Evolutionary conservation across 2,113 vertebrate genomes (phyloP).

Genomic region (Piprites chloris): DNA sequence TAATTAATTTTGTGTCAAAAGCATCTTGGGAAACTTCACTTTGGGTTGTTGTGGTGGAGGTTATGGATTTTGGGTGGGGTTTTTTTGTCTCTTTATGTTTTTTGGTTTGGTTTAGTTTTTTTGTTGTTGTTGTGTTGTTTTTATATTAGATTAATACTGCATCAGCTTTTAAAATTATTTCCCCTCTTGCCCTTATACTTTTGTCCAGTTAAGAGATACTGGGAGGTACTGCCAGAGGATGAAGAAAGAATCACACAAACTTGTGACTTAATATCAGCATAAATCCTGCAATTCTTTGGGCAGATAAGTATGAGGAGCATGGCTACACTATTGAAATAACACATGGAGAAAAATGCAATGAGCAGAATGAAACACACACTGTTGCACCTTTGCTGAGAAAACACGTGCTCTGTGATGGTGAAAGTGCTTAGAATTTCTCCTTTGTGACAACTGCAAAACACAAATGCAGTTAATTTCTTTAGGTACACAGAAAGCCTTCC

Average conservation of each 20-base stretch:
- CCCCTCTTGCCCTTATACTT: not conserved
- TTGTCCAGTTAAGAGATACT: not conserved
- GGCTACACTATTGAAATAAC: conserved; percentile 16
- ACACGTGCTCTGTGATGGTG: not conserved
- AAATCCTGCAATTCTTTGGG: not conserved
- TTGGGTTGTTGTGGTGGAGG: not conserved
- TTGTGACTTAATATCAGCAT: not conserved
- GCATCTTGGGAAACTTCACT: not conserved
- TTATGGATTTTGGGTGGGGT: no score
- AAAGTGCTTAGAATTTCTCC: not conserved
- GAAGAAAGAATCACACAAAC: not conserved
- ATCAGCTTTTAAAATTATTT: not conserved
- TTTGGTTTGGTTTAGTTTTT: no score
- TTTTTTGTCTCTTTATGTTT: no score
- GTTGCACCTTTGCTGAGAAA: not conserved
- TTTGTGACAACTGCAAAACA: not conserved
- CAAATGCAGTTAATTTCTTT: not conserved
- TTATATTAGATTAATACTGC: not conserved
- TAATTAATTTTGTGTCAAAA: not conserved
- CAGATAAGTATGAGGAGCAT: not conserved
- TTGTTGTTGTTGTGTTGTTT: not conserved
- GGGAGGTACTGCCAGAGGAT: not conserved
- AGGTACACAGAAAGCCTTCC: not conserved
- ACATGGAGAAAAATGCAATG: not conserved
- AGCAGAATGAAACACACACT: not conserved